These are phyloP conservation scores for Drosophila formosana DNA, from an alignment of 2,888 invertebrate species.

Conservation along the genomic window DNA sequence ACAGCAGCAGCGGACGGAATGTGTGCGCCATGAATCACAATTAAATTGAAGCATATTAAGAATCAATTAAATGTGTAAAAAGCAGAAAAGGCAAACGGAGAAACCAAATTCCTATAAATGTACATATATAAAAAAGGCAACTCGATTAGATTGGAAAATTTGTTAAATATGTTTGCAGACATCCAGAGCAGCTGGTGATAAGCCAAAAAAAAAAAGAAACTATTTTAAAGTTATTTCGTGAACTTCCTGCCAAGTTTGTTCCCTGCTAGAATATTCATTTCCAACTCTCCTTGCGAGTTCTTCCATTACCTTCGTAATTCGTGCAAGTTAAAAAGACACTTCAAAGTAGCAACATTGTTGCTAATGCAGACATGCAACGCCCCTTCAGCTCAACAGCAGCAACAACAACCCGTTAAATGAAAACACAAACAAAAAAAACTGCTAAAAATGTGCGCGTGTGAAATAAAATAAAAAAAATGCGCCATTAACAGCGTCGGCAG, in stretches of 20 bases:
- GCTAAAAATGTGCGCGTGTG: constrained; percentile 76
- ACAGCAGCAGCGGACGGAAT: constrained; percentile 23
- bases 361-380: constrained; percentile 52
- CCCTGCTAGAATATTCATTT: not conserved
- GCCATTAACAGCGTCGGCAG: constrained; percentile 7
- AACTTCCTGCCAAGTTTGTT: constrained; percentile 1
- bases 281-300: not conserved
- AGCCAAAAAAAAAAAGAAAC: not conserved
- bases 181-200: constrained; percentile 1
- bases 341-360: constrained; percentile 21
- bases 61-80: constrained; percentile 33
- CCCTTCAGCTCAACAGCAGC: constrained; percentile 39
- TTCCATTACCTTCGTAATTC: constrained; percentile 13
- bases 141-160: constrained; percentile 26
- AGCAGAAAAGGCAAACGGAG: constrained; percentile 1
- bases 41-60: constrained; percentile 21
- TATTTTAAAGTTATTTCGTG: not conserved
- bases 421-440: constrained; percentile 51
- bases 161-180: not conserved
- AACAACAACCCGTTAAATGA: constrained; percentile 54
- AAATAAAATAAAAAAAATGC: constrained; percentile 32
- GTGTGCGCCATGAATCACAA: constrained; percentile 30
- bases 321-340: constrained; percentile 8
- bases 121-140: constrained; percentile 4
- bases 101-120: not conserved